These are phyloP conservation scores for Zygaena filipendulae DNA, from an alignment of 2,888 invertebrate species.

Conservation along the genomic window DNA sequence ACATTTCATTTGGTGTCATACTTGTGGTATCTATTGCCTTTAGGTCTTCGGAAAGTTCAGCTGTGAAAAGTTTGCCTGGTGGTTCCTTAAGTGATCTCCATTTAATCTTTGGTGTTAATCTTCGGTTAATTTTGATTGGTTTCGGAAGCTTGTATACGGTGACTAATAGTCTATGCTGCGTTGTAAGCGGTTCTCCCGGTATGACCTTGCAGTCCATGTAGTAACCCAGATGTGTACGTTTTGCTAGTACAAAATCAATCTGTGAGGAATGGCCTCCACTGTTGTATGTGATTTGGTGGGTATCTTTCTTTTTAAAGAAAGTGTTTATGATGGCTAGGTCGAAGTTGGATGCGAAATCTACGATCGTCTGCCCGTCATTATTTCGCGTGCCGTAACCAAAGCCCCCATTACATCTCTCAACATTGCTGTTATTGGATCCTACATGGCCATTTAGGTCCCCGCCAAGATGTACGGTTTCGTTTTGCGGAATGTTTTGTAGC, in stretches of 20 bases:
- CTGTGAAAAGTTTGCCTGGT: background rate
- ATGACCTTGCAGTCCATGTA: conserved; percentile 16
- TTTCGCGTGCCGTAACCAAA: conserved; percentile 3
- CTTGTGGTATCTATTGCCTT: background rate
- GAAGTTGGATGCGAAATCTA: conserved; percentile 3
- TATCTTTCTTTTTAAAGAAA: conserved; percentile 9
- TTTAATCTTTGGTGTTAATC: conserved; percentile 1
- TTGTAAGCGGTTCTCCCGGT: conserved; percentile 12
- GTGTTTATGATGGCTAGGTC: conserved; percentile 10
- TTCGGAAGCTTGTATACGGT: conserved; percentile 14
- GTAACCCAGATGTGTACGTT: background rate
- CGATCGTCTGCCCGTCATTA: conserved; percentile 3
- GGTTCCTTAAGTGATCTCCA: background rate
- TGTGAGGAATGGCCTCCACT: conserved; percentile 8
- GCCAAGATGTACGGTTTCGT: conserved; percentile 2
- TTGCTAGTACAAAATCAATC: conserved; percentile 11
- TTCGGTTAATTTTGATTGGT: conserved; percentile 2
- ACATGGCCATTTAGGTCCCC: conserved; percentile 8
- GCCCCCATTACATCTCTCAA: no score
- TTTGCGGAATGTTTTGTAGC: conserved; percentile 1
- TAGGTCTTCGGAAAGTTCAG: background rate
- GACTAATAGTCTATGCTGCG: conserved; percentile 15
- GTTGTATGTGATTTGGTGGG: conserved; percentile 13
- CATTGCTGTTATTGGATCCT: background rate
- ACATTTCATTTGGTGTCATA: background rate